phyloP scores from a whole-genome alignment of 1,140 invertebrate genomes.

The Diachasmimorpha longicaudata region DNA sequence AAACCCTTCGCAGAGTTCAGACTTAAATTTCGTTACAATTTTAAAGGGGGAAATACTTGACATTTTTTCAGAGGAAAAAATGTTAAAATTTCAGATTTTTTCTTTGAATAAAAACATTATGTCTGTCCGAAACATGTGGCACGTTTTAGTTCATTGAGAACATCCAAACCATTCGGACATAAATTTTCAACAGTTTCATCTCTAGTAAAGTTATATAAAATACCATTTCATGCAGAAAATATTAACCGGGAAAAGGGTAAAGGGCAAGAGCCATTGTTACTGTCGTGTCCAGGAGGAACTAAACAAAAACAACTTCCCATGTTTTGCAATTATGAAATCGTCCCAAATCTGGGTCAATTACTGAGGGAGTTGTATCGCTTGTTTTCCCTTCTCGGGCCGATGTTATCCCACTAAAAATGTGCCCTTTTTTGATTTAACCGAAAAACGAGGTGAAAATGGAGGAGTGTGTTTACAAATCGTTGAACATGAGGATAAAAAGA shows the following conservation, averaged over 20 bases:
- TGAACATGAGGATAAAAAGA: background rate
- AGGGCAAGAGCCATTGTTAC: background rate
- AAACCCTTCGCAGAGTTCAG: no score
- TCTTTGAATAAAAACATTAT: no score
- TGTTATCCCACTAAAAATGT: background rate
- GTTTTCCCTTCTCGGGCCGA: background rate
- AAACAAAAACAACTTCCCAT: background rate
- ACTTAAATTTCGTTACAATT: no score
- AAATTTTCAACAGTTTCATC: no score
- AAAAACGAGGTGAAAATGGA: background rate
- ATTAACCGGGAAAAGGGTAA: background rate
- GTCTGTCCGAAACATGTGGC: no score
- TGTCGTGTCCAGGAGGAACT: background rate
- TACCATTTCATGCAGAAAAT: no score
- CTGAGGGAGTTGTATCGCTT: background rate
- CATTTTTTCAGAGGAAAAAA: no score
- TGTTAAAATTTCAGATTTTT: no score
- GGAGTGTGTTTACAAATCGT: background rate
- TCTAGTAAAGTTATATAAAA: no score
- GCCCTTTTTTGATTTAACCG: background rate
- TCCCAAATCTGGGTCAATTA: conserved; percentile 1
- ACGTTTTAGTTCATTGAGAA: no score
- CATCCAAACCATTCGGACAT: no score
- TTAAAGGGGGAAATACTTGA: no score
- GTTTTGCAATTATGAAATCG: background rate